These are phyloP conservation scores for Eira barbara DNA, from an alignment of 2,113 vertebrate species.

Conservation along the genomic window DNA sequence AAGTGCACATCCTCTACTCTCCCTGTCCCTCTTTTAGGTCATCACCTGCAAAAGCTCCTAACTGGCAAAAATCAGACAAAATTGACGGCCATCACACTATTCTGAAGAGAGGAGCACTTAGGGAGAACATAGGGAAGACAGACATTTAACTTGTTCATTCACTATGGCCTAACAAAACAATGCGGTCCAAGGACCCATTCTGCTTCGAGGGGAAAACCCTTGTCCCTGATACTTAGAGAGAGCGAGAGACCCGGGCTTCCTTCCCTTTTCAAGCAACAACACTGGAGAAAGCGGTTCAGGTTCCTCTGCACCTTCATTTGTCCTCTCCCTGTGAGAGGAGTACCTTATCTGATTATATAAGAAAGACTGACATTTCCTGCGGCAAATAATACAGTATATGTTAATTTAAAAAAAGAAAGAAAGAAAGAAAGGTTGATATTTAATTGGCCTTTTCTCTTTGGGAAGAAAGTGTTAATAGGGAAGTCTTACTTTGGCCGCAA, in stretches of 20 bases:
- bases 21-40: neutral
- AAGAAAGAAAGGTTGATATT: neutral
- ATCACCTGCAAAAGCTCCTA: neutral
- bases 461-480: neutral
- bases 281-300: neutral
- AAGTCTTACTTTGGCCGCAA: neutral
- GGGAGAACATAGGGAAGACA: neutral
- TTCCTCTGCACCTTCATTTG: neutral
- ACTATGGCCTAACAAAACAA: neutral
- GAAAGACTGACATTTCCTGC: neutral
- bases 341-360: neutral
- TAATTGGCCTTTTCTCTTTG: neutral
- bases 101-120: neutral
- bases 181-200: neutral
- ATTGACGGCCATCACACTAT: neutral
- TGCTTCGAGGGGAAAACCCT: neutral
- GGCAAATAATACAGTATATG: too few species aligned
- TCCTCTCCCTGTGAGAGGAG: neutral
- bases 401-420: neutral
- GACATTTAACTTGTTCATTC: neutral
- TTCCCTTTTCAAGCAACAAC: neutral
- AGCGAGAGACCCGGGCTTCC: neutral
- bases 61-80: constrained; percentile 17
- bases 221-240: too few species aligned
- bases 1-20: neutral